A percentile compares a stretch with the other conserved stretches of the same genome.
Evolutionary conservation across 1,140 invertebrate species (phyloP).

Genomic region (Aphis gossypii): DNA sequence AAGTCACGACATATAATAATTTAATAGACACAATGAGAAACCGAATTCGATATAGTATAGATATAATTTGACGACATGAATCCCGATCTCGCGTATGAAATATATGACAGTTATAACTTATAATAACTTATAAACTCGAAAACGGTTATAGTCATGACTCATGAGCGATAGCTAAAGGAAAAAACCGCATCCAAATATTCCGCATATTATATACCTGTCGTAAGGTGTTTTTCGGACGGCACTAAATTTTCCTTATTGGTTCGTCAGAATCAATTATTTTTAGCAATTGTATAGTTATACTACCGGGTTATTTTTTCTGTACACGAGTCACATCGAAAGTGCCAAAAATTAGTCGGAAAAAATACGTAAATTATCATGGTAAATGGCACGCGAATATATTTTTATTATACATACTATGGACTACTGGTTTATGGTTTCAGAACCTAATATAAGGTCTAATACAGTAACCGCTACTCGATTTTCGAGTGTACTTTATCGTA

Average conservation of each 20-base stretch:
- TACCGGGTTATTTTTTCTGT: not conserved
- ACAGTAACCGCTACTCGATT: not conserved
- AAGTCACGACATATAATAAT: conserved; percentile 18
- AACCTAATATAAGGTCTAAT: not conserved
- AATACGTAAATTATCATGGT: not conserved
- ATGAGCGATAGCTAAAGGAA: not conserved
- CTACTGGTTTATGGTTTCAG: not conserved
- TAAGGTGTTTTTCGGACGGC: not conserved
- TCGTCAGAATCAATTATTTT: not conserved
- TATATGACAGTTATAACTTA: not conserved
- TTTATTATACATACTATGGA: not conserved
- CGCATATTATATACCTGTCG: not conserved
- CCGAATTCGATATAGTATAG: not conserved
- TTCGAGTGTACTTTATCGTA: not conserved
- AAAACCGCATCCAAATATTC: not conserved
- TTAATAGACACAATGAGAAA: not conserved
- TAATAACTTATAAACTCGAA: not conserved
- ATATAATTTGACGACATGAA: not conserved
- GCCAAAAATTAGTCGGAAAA: not conserved
- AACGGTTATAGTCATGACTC: not conserved
- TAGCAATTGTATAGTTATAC: not conserved
- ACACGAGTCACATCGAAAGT: not conserved
- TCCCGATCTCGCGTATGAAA: not conserved
- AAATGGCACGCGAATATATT: not conserved
- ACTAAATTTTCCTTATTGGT: not conserved